Evolutionary conservation across 2,888 invertebrate species (phyloP).

Genomic region (Lampropteryx suffumata): DNA sequence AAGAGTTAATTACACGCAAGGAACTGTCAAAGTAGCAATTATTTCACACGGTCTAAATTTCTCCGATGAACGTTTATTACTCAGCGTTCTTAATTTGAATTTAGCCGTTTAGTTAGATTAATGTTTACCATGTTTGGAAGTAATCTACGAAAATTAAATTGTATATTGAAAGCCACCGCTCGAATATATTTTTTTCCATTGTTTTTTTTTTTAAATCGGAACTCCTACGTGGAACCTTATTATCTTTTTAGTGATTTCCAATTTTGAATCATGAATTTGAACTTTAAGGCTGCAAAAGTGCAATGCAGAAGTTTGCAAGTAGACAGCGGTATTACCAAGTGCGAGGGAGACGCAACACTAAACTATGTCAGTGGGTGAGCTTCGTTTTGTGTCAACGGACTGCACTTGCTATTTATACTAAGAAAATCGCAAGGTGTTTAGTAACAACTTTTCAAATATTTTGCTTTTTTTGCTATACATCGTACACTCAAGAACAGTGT

Average conservation of each 20-base stretch:
- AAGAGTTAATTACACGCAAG: slow-evolving; percentile 45
- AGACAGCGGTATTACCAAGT: slow-evolving; percentile 41
- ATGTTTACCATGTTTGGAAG: no score
- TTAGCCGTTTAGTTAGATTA: no score
- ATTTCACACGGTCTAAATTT: slow-evolving; percentile 56
- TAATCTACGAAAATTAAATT: no score
- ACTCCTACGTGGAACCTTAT: no score
- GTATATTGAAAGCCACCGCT: no score
- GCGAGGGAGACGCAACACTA: slow-evolving; percentile 46
- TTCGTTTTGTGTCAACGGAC: slow-evolving; percentile 64
- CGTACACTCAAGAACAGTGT: no score
- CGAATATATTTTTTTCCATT: no score
- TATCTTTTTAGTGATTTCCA: no score
- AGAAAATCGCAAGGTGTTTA: neutral
- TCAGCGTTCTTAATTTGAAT: neutral
- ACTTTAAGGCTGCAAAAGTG: slow-evolving; percentile 70
- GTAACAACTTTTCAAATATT: no score
- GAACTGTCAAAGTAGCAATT: slow-evolving; percentile 59
- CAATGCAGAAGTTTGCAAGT: slow-evolving; percentile 51
- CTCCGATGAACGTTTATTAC: neutral
- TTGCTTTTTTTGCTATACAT: no score
- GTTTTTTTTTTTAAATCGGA: no score
- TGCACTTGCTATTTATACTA: slow-evolving; percentile 50
- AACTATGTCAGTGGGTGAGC: slow-evolving; percentile 75
- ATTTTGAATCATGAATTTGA: slow-evolving; percentile 55